Conservation (phyloP, 2,888 invertebrate species). For the Pristionchus entomophagus region DNA sequence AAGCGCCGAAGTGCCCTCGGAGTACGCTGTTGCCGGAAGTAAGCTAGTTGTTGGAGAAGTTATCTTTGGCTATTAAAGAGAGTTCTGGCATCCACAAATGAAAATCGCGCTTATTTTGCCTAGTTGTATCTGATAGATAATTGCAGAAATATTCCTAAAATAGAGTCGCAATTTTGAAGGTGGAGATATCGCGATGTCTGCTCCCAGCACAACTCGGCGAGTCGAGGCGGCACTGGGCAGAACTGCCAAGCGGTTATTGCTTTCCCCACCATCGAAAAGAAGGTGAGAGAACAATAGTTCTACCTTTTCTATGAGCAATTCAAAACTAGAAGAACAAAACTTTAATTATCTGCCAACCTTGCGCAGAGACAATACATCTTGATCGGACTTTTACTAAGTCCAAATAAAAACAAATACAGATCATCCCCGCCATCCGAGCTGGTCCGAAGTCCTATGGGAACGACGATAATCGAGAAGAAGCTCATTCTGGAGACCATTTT, state of each 20-base stretch:
- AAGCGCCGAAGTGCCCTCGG: constrained; percentile 60
- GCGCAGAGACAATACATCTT: too few species aligned
- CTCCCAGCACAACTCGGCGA: constrained; percentile 39
- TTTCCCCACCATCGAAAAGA: constrained; percentile 37
- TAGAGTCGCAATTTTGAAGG: neutral
- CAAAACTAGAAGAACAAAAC: too few species aligned
- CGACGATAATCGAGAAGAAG: constrained; percentile 42
- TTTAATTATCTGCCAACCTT: neutral
- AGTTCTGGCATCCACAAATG: too few species aligned
- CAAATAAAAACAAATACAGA: neutral
- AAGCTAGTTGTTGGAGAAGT: too few species aligned
- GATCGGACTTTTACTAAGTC: neutral
- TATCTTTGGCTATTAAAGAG: too few species aligned
- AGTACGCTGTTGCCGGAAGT: constrained; percentile 35
- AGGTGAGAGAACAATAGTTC: neutral
- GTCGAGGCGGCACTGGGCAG: neutral
- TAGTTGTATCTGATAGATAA: neutral
- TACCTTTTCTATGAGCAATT: too few species aligned
- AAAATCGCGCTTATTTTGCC: too few species aligned
- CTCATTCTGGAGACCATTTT: constrained; percentile 40
- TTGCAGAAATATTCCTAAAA: neutral
- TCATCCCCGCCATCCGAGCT: neutral
- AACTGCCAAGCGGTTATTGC: neutral
- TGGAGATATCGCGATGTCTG: constrained; percentile 29
- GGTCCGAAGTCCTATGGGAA: neutral